Base-by-base conservation (phyloP, 2,113 vertebrate species). In the Catharus minimus region DNA sequence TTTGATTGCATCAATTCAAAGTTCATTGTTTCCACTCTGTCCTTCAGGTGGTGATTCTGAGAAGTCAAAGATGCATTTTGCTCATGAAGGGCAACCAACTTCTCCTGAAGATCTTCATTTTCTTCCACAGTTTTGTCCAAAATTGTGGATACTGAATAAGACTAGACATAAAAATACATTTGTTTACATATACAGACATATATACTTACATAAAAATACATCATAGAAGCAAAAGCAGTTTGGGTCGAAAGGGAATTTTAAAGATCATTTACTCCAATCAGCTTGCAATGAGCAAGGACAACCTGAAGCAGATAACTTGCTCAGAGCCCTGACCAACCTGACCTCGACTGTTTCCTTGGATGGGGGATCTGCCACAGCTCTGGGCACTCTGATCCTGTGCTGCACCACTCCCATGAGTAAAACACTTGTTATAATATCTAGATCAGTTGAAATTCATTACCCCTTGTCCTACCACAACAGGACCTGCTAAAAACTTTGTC, bases 61-160 rank as follows among this genome's bases (percentile, higher is more conserved):
- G 97, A 90, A 66, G 95, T 67, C 94, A 99, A 96, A 94, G 95
- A 97, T 23, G 97, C 95, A 83, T 99, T 99, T 94, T 99, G 98
- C 82, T 99, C 97, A 10, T 95, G 95, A 92, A 99, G 93, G 73
- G 91, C 90, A 94, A 96, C 91, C 73, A 98, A 61, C 86, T 97
- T 98, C 73, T 97, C 98, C 97, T 97, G 96, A 55, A 97, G 90
- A 88, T 64, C 61, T 71, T 96, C 94, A 44, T 97, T 96, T 92
- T 98, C 98, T 86, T 98, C 96, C 68, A 90, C 46, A 38, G 26
- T 71, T 91, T 92, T 93, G 64, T 56, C 32, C 62, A 82, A 87
- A 33, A 47, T 30, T 74, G 41, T 24, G 43, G 69, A 80, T 36
- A 86, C 50, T 43, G 68, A 88, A 49, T 80, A 88, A 81, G 79